These are phyloP conservation scores for Vollenhovia emeryi DNA, from an alignment of 1,140 invertebrate species.

Conservation along the genomic window DNA sequence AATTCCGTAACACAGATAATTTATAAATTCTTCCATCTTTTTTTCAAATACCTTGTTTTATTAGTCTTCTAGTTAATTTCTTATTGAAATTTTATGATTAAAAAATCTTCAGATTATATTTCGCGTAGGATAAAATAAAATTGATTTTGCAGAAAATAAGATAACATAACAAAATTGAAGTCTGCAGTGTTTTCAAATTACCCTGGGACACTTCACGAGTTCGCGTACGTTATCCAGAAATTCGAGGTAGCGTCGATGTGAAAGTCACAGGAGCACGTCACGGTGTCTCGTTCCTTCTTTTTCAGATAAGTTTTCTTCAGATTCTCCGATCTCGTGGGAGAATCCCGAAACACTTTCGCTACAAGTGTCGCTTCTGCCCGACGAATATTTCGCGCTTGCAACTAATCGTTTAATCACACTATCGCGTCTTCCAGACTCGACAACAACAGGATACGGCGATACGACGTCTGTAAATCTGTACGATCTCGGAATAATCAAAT, in stretches of 20 bases:
- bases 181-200: background rate
- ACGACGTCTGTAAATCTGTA: background rate
- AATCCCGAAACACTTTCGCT: background rate
- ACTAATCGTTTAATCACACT: constrained; percentile 13
- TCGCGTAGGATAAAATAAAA: background rate
- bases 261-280: background rate
- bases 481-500: constrained; percentile 15
- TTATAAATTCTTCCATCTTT: background rate
- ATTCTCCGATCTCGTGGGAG: background rate
- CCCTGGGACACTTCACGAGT: background rate
- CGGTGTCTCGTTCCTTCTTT: background rate
- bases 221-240: background rate
- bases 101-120: background rate
- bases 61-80: background rate
- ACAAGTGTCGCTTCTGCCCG: background rate
- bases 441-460: background rate
- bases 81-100: background rate
- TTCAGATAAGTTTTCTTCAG: background rate
- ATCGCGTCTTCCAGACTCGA: background rate
- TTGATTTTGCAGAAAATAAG: background rate
- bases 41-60: background rate
- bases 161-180: background rate
- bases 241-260: background rate
- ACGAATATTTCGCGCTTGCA: background rate
- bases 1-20: background rate